Evolutionary conservation across 2,888 invertebrate genomes (phyloP), one percentile per base, ranked within the genome.

Genomic region (Elegia similella): DNA sequence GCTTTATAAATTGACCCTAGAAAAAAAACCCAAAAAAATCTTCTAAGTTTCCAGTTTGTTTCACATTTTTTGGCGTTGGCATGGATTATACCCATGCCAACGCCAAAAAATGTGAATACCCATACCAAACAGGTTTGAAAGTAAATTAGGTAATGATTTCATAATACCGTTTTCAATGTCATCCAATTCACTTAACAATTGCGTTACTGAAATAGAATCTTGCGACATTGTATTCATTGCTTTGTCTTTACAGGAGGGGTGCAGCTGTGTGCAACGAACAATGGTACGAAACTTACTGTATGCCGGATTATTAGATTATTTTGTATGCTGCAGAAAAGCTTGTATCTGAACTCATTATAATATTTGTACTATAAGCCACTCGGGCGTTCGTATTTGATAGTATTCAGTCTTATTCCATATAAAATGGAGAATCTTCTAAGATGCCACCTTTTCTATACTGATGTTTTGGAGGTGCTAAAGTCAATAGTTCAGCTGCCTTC

Each of bases 251-350:
- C 67, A 78, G 78, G 74, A 78, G 68, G 67, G 77, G 75, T 72
- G 81, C 89, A 89, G 89, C 75, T 84, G 88, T 89, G 90, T 89
- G 90, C 90, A 90, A 86, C 77, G 75, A 86, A 84, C 68, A 77
- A 72, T 80, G 86, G 82, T 84, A 84, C 77, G 84, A 70, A 86
- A 84, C 76, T 82, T 84, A 81, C 81, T 81, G 86, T 81, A 82
- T 80, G 87, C 80, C 73, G 86, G 86, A 83, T 82, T 79, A 74
- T 76, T 81, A 84, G 73, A 75, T 79, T 80, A 77, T 81, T 87
- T 86, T 80, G 76, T 80, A 84, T 69, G 78, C 81, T 83, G 79
- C 78, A 75, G 63, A 75, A 73, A 82, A 80, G 82, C 79, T 84
- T 84, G 76, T 78, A 72, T 82, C 82, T 75, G 62, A 69, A 67